phyloP scores from a whole-genome alignment of 1,140 invertebrate genomes.

The Danaus plexippus region DNA sequence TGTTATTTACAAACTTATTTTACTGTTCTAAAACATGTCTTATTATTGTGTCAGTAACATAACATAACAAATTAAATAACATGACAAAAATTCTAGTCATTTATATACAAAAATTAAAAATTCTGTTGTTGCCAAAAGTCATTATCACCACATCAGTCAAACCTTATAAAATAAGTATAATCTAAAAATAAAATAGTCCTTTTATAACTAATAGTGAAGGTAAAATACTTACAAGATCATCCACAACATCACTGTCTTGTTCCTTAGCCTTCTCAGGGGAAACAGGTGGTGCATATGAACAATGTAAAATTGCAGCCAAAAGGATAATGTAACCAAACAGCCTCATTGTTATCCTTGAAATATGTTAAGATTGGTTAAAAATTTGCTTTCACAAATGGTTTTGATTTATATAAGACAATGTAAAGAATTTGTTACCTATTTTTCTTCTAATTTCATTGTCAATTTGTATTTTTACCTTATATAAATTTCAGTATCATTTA shows the following conservation, averaged over 20 bases:
- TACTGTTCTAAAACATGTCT: too few relatives aligned
- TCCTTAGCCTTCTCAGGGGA: slow-evolving; percentile 51
- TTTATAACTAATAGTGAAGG: not conserved
- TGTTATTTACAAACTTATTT: too few relatives aligned
- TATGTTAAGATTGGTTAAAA: not conserved
- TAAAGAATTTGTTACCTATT: not conserved
- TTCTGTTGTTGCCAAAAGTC: too few relatives aligned
- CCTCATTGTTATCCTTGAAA: slow-evolving; percentile 35
- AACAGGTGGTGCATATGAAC: slow-evolving; percentile 62
- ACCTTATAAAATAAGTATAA: too few relatives aligned
- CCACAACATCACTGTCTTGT: slow-evolving; percentile 53
- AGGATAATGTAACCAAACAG: slow-evolving; percentile 30
- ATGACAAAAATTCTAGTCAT: too few relatives aligned
- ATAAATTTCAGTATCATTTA: too few relatives aligned
- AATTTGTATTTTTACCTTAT: not conserved
- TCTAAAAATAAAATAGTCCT: too few relatives aligned
- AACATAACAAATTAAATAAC: too few relatives aligned
- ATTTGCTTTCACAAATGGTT: too few relatives aligned
- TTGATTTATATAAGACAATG: not conserved
- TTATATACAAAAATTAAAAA: too few relatives aligned
- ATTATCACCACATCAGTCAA: too few relatives aligned
- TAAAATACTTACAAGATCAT: slow-evolving; percentile 51
- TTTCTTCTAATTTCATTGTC: not conserved
- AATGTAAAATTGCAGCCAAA: slow-evolving; percentile 42
- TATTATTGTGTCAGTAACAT: too few relatives aligned